Evolutionary conservation across 2,888 invertebrate species (phyloP), one percentile per base, ranked within the genome.

Genomic region (Onchidella celtica): DNA sequence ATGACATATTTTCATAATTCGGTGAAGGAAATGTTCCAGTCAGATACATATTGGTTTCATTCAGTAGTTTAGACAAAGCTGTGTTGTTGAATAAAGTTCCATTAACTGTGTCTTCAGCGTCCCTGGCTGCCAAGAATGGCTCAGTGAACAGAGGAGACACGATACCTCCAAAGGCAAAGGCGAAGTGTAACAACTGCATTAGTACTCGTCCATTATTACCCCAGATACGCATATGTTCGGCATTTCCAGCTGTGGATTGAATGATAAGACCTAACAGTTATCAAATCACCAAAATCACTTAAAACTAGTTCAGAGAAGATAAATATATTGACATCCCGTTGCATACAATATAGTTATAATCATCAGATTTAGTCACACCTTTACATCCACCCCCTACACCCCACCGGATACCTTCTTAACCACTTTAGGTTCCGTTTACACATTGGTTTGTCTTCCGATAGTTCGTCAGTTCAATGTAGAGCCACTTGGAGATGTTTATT

Each of bases 121-220:
- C 32, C 21, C 59, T 79, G 34, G 78, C 68, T 3, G 89, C 86
- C 11, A 93, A 86, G 85, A 94, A 94, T 34, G 94, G 93, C 76
- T 92, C 92, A n/a, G 93, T 91, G 40, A 93, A 87, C 32, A 94
- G 84, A 21, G 94, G 94, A 9, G 94, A 92, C 11, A 94, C 83
- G 78, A 93, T 92, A 11, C 93, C 93, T 17, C 94, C 94, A 73
- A 94, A 80, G 4, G 93, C 94, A 86, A 93, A 94, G 57, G 91
- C 89, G 87, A 94, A 94, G 85, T 94, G 94, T 9, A 94, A 83
- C 3, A 93, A 91, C 87, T 94, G 94, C 90, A 94, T 92, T 84
- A 92, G 93, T 3, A 93, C 93, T 4, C 92, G 90, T 65, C 92
- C 93, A 69, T 89, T 86, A 17, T 86, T 85, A n/a, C 91, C 92